phyloP scores from a whole-genome alignment of 2,888 invertebrate genomes.

The Bhutanitis thaidina region DNA sequence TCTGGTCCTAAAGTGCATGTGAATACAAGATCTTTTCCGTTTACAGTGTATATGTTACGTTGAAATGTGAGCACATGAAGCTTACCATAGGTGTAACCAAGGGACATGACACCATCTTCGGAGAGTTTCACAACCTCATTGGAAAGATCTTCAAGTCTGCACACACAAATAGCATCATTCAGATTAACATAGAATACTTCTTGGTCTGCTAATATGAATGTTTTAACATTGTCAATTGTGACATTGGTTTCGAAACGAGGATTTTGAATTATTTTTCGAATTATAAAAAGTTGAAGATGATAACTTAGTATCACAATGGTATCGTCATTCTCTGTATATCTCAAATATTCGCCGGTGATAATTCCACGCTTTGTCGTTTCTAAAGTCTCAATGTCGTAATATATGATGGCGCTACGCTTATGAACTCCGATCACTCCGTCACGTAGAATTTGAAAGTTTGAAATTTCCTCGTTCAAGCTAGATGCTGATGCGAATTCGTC shows the following conservation, averaged over 20 bases:
- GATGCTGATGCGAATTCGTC: slow-evolving; percentile 57
- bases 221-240: slow-evolving; percentile 42
- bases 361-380: slow-evolving; percentile 29
- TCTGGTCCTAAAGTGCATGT: slow-evolving; percentile 32
- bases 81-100: slow-evolving; percentile 36
- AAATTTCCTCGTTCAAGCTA: slow-evolving; percentile 40
- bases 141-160: slow-evolving; percentile 30
- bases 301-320: slow-evolving; percentile 36
- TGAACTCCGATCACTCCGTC: slow-evolving; percentile 51
- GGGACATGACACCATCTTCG: slow-evolving; percentile 39
- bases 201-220: slow-evolving; percentile 36
- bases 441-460: slow-evolving; percentile 39
- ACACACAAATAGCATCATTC: slow-evolving; percentile 42
- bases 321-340: slow-evolving; percentile 46
- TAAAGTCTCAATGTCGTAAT: slow-evolving; percentile 48
- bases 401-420: slow-evolving; percentile 40
- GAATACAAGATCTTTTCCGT: slow-evolving; percentile 28
- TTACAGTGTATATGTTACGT: slow-evolving; percentile 40
- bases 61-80: slow-evolving; percentile 46
- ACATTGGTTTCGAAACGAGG: slow-evolving; percentile 25
- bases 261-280: slow-evolving; percentile 33
- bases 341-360: slow-evolving; percentile 42
- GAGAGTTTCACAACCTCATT: slow-evolving; percentile 27
- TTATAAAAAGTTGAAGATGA: slow-evolving; percentile 40
- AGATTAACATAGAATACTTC: slow-evolving; percentile 42